Evolutionary conservation across 2,797 vertebrate species (phyloP).

Genomic region (Eutrigla gurnardus): DNA sequence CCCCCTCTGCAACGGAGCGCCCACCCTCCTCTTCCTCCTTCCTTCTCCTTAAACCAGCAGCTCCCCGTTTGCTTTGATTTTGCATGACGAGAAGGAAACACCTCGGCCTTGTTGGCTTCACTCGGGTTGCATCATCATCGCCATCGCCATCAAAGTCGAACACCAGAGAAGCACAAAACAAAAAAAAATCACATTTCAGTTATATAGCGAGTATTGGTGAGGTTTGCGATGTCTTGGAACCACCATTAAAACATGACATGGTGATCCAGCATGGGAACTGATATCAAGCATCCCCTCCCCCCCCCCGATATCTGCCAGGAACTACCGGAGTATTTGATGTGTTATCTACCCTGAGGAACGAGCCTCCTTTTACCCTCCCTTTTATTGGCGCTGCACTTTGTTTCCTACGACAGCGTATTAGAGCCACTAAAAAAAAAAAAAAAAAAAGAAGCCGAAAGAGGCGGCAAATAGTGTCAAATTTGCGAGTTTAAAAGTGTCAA

Average conservation of each 20-base stretch:
- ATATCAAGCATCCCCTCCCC: constrained; percentile 75
- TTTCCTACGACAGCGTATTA: neutral
- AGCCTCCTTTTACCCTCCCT: constrained; percentile 27
- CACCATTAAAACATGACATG: constrained; percentile 76
- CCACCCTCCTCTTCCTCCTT: constrained; percentile 51
- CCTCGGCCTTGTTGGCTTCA: constrained; percentile 51
- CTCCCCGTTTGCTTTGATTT: constrained; percentile 47
- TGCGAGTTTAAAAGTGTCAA: too few relatives aligned
- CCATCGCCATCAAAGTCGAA: constrained; percentile 3
- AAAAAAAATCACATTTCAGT: constrained; percentile 45
- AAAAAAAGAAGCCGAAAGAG: too few relatives aligned
- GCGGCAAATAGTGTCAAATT: too few relatives aligned
- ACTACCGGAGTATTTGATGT: constrained; percentile 59
- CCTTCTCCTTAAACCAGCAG: constrained; percentile 45
- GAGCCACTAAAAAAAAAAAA: too few relatives aligned
- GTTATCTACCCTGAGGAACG: constrained; percentile 45
- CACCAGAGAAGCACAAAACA: constrained; percentile 34
- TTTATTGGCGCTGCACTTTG: constrained; percentile 45
- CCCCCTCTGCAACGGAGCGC: constrained; percentile 8
- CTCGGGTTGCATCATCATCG: constrained; percentile 48
- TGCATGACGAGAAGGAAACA: constrained; percentile 78
- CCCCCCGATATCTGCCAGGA: constrained; percentile 73
- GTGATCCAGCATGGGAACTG: constrained; percentile 76
- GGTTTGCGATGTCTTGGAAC: constrained; percentile 39
- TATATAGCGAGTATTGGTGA: constrained; percentile 29